phyloP scores from a whole-genome alignment of 2,797 vertebrate species.

The Scleropages formosus region DNA sequence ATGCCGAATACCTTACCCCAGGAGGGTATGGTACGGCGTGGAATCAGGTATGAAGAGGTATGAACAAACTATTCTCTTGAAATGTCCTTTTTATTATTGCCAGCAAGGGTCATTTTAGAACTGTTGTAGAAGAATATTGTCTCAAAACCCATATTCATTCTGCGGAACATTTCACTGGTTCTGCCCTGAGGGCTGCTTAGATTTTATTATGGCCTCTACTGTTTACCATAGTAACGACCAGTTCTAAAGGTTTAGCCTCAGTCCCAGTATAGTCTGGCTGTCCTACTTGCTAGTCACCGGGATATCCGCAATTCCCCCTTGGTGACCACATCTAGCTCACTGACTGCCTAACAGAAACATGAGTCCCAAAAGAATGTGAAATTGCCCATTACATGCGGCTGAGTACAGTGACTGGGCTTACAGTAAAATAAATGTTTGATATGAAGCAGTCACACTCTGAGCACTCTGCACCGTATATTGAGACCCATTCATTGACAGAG shows the following conservation, averaged over 20 bases:
- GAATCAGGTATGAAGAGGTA: too few species aligned
- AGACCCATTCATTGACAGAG: constrained; percentile 10
- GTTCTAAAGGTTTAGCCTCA: background rate
- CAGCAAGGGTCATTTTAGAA: too few species aligned
- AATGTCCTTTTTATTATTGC: too few species aligned
- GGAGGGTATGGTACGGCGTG: too few species aligned
- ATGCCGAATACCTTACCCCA: too few species aligned
- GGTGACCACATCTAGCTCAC: background rate
- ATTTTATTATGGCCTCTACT: background rate
- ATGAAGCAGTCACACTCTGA: constrained; percentile 4
- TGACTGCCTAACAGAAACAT: constrained; percentile 4
- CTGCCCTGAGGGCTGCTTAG: too few species aligned
- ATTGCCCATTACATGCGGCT: constrained; percentile 22
- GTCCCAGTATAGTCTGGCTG: background rate
- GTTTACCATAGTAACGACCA: background rate
- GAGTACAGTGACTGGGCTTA: constrained; percentile 22
- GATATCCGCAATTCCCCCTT: background rate
- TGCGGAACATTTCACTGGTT: too few species aligned
- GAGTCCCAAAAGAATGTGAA: constrained; percentile 14
- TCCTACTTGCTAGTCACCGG: background rate
- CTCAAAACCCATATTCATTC: too few species aligned
- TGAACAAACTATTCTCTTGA: too few species aligned
- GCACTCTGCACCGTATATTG: background rate
- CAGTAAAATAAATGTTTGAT: constrained; percentile 6
- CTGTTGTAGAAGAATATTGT: too few species aligned